Evolutionary conservation across 2,113 vertebrate species (phyloP), one percentile per base, ranked within the genome.

Genomic region (Symphodus melops): DNA sequence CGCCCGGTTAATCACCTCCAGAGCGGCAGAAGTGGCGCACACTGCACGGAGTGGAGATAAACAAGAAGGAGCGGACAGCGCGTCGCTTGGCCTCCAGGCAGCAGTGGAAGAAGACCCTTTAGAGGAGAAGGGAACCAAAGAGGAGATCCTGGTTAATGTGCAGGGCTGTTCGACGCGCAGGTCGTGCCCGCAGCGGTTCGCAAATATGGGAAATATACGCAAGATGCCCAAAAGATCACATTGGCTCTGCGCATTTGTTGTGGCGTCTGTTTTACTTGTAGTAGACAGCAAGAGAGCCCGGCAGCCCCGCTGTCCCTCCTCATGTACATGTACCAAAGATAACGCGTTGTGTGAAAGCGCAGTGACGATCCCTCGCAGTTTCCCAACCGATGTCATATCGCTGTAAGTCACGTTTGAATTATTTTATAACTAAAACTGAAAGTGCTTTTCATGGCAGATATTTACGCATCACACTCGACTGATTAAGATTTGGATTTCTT

Each of bases 311-410:
- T 99, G 98, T 88, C 98, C 97, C 89, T 82, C 93, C 53, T 95
- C 94, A 84, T 99, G 98, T 92, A 97, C 96, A 81, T 99, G 98
- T 94, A 98, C 96, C 95, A 99, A 98, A 97, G 98, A 99, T 95
- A 99, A 97, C 92, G 98, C 97, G 90, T 86, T 99, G 93, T 99
- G 98, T 92, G 97, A 98, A 81, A 96, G 97, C 92, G 95, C 97
- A 86, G 95, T 93, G 85, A 91, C 94, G 81, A 96, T 98, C 92
- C 97, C 97, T 66, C 97, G 96, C 95, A 95, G 94, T 94, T 97
- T 99, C 72, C 96, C 96, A 71, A 92, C 95, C 78, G 97, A 98
- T 91, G 95, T 99, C 94, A 96, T 96, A 89, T 98, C 97, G 87
- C 93, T 99, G 98, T 99, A 95, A 99, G 97, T 97, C 93, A 1